These are phyloP conservation scores for Epinephelus cyanopodus DNA, from an alignment of 2,113 vertebrate species.

Conservation along the genomic window DNA sequence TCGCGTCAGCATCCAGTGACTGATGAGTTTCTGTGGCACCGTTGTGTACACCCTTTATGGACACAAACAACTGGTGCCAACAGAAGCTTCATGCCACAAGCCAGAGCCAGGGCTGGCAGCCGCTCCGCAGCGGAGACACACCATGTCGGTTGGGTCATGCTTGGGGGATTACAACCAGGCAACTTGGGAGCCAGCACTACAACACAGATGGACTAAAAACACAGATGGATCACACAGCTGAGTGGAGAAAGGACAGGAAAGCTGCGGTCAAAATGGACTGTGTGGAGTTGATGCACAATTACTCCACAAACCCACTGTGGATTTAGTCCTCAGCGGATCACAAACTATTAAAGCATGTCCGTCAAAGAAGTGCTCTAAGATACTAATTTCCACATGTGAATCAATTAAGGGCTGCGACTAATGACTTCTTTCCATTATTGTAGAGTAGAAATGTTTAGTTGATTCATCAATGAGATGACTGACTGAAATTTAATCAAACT, in stretches of 20 bases:
- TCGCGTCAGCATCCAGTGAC: slow-evolving; percentile 36
- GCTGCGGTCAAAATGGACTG: slow-evolving; percentile 34
- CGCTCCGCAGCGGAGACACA: slow-evolving; percentile 47
- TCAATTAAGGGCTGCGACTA: not conserved
- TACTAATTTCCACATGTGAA: slow-evolving; percentile 10
- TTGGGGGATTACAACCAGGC: slow-evolving; percentile 75
- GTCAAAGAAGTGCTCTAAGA: not conserved
- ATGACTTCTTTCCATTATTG: not conserved
- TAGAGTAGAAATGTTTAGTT: not conserved
- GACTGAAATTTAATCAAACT: not conserved
- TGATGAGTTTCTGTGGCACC: slow-evolving; percentile 52
- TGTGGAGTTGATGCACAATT: slow-evolving; percentile 14
- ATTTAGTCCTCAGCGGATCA: slow-evolving; percentile 8
- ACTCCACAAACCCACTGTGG: not conserved
- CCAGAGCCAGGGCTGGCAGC: slow-evolving; percentile 71
- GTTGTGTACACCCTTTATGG: slow-evolving; percentile 52
- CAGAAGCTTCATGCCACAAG: slow-evolving; percentile 67
- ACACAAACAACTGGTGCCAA: slow-evolving; percentile 68
- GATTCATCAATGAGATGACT: not conserved
- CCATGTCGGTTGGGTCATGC: slow-evolving; percentile 66
- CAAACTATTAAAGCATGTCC: not conserved
- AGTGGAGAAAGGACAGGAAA: slow-evolving; percentile 47
- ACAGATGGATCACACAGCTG: slow-evolving; percentile 68
- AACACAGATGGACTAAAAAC: slow-evolving; percentile 67
- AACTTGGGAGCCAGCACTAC: slow-evolving; percentile 65